Evolutionary conservation across 2,888 invertebrate species (phyloP).

Genomic region (Drosophila cracens): DNA sequence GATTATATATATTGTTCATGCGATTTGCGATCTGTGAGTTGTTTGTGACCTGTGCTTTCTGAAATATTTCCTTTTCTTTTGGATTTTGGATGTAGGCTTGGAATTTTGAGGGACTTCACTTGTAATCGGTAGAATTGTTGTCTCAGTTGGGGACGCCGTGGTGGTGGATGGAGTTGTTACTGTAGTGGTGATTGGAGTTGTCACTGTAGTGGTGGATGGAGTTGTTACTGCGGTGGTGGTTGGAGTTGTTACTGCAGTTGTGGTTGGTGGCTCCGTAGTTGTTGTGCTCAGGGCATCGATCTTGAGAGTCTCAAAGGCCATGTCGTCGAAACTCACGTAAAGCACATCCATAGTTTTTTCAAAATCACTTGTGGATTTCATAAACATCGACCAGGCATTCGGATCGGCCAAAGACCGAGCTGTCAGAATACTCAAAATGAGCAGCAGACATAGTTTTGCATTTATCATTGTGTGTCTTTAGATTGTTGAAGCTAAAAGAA

Average conservation of each 20-base stretch:
- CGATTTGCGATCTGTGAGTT: background rate
- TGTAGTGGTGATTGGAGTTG: background rate
- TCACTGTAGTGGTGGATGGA: background rate
- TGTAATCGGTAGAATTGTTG: background rate
- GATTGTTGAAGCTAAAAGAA: conserved; percentile 1
- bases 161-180: conserved; percentile 2
- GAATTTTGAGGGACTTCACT: background rate
- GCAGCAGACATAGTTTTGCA: background rate
- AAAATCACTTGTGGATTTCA: conserved; percentile 5
- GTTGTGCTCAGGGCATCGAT: conserved; percentile 30
- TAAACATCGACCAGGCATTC: background rate
- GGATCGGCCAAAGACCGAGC: background rate
- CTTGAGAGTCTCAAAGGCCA: conserved; percentile 36
- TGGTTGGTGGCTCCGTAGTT: conserved; percentile 5
- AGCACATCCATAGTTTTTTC: conserved; percentile 41
- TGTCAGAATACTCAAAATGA: conserved; percentile 14
- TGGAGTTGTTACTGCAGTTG: background rate
- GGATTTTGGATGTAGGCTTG: background rate
- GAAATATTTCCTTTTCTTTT: background rate
- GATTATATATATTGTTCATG: background rate
- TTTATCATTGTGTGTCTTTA: conserved; percentile 20
- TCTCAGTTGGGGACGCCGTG: background rate
- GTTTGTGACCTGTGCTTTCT: background rate
- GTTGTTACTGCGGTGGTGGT: background rate
- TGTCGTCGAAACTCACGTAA: conserved; percentile 36